A percentile compares a stretch with the other conserved stretches of the same genome.
These are phyloP conservation scores for Coendou prehensilis DNA, from an alignment of 2,797 vertebrate genomes.

Conservation along the genomic window DNA sequence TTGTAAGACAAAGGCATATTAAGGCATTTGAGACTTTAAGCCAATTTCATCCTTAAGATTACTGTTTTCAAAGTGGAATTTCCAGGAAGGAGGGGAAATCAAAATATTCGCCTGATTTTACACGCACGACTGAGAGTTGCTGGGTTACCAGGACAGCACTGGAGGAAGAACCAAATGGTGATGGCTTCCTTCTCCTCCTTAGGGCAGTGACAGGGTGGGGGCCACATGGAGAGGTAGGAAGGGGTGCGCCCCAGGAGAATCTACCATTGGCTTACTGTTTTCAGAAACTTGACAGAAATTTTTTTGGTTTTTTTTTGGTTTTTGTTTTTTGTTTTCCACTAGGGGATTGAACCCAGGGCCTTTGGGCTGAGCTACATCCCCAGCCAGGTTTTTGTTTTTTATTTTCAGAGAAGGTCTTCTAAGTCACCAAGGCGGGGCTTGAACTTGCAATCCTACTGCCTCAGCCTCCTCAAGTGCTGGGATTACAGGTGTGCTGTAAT, in stretches of 20 bases:
- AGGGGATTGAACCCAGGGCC: not conserved
- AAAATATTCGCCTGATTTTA: not conserved
- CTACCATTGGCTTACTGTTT: rapidly evolving
- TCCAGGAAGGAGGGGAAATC: not conserved
- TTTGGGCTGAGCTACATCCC: not conserved
- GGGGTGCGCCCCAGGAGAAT: not conserved
- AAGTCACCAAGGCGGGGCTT: not conserved
- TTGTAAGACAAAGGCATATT: constrained; percentile 60
- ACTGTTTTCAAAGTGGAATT: not conserved
- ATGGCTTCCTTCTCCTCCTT: too few relatives aligned
- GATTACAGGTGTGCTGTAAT: not conserved
- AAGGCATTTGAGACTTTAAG: constrained; percentile 63
- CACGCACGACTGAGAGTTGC: not conserved
- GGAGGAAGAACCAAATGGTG: rapidly evolving
- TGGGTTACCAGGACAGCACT: not conserved
- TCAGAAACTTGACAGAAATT: not conserved
- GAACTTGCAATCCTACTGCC: not conserved
- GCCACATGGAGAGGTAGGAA: not conserved
- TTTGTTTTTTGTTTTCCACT: not conserved
- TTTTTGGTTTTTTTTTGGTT: too few relatives aligned
- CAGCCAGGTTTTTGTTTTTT: not conserved
- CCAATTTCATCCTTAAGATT: constrained; percentile 79
- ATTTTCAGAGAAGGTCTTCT: not conserved
- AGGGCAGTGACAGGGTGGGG: not conserved
- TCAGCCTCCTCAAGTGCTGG: not conserved